phyloP scores from a whole-genome alignment of 2,113 vertebrate species.

The Megaptera novaeangliae region DNA sequence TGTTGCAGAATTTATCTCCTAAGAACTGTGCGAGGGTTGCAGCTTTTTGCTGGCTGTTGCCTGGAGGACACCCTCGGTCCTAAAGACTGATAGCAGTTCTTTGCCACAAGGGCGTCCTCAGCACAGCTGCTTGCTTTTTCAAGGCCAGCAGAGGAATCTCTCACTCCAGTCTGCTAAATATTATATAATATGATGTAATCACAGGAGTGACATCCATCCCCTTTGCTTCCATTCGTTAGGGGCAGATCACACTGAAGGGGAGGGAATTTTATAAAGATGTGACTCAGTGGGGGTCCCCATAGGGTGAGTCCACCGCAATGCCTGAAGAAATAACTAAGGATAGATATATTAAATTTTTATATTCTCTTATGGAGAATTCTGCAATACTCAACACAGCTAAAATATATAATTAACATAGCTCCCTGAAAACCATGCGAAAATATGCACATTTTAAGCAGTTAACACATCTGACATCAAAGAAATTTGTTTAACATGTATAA shows the following conservation, averaged over 20 bases:
- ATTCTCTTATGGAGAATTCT: background rate
- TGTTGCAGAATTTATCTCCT: background rate
- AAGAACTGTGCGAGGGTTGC: background rate
- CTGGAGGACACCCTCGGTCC: background rate
- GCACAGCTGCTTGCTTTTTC: background rate
- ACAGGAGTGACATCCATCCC: background rate
- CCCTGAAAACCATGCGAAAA: constrained; percentile 5
- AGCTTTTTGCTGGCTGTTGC: background rate
- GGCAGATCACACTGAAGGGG: background rate
- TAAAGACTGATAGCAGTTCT: background rate
- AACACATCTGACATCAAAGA: background rate
- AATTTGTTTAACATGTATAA: constrained; percentile 33
- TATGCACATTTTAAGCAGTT: constrained; percentile 23
- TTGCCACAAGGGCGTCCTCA: background rate
- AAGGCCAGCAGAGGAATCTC: background rate
- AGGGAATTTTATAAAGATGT: background rate
- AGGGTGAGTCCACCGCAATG: background rate
- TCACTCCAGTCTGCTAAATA: background rate
- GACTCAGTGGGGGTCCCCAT: background rate
- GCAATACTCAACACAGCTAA: constrained; percentile 23
- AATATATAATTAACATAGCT: constrained; percentile 17
- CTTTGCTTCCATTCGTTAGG: background rate
- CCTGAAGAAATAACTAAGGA: constrained; percentile 3
- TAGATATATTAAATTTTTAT: background rate
- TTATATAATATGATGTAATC: background rate